Base-by-base conservation (phyloP, 2,113 vertebrate species). In the Coptodon rendalli region DNA sequence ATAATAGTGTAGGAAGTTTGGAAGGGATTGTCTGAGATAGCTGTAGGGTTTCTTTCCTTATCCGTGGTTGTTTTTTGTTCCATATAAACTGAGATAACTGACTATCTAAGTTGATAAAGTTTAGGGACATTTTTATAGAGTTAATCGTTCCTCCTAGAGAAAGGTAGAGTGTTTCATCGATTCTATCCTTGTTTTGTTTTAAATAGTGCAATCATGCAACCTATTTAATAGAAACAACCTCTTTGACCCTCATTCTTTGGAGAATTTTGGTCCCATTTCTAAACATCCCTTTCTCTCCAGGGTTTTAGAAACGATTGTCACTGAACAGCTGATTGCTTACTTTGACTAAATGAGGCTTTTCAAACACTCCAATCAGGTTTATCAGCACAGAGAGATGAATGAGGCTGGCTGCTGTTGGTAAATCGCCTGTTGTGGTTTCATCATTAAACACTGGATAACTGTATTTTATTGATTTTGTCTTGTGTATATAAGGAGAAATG, bases 401-500 rank as follows among this genome's bases (percentile, higher is more conserved):
- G 61, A 66, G 31, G 31, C 61, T 61, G 57, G 57, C 57, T 63
- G 57, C 27, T 59, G 57, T 2, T 9, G 56, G 13, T 59, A 31
- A 7, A 9, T 31, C 5, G 0, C n/a, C 56, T 9, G 57, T 10
- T 34, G 59, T 12, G 5, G 17, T 7, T 36, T 66, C 31, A 63
- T 63, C 59, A 63, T 63, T 63, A 0, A 66, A n/a, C 17, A 1
- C 61, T 66, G 31, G 31, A 66, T 0, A 66, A 36, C 61, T 66
- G 31, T 36, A 5, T 66, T 34, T 36, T 66, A n/a, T 12, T 66
- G 31, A 0, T 66, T 66, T 0, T 0, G 31, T 12, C 61, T 12
- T 36, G 4, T 66, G 31, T 12, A 0, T 66, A 36, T 66, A 66
- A 36, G 61, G 31, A 66, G 31, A 0, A 66, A 66, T 7, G 9